Base-by-base conservation (phyloP, 2,797 vertebrate genomes). In the Propithecus perrieri region DNA sequence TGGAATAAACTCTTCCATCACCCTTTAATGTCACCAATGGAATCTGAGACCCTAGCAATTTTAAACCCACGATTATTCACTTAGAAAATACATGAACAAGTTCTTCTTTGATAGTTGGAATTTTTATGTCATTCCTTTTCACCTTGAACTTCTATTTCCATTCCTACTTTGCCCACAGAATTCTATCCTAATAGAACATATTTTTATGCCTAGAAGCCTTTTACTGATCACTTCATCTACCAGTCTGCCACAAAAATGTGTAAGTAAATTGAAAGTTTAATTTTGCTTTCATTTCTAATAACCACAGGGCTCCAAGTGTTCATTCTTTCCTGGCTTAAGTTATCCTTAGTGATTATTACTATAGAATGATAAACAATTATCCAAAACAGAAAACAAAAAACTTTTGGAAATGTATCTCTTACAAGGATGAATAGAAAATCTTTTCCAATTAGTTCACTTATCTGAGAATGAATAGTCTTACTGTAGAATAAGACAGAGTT, bases 81-180 rank as follows among this genome's bases (percentile, higher is more conserved):
- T 92, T 85, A 71, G 80, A 91, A 96, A 94, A 14, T 33, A 55
- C 18, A 48, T 0, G 10, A 92, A 91, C 94, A 87, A 96, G 61
- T 74, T 80, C 91, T 94, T 75, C 95, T 96, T 95, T 85, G 85
- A 94, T 11, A 83, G 43, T 3, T 91, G 78, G 69, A 85, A 41
- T 90, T 94, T 96, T 95, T 81, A 3, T n/a, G 59, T 72, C 88
- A 75, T 57, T 85, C 88, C 61, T 85, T 85, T 95, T 71, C 57
- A 90, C 65, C 71, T 17, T 87, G 84, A 91, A 89, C 75, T 89
- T 95, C 79, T 84, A 83, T 93, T 87, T 95, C 50, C 89, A 94
- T 85, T 83, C 93, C 95, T 15, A 94, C 88, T 91, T 78, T 94
- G 57, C 91, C 91, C 91, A 83, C 55, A 57, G 61, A 78, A 74